Conservation (phyloP, 2,113 vertebrate species). For the Irena cyanogastra region DNA sequence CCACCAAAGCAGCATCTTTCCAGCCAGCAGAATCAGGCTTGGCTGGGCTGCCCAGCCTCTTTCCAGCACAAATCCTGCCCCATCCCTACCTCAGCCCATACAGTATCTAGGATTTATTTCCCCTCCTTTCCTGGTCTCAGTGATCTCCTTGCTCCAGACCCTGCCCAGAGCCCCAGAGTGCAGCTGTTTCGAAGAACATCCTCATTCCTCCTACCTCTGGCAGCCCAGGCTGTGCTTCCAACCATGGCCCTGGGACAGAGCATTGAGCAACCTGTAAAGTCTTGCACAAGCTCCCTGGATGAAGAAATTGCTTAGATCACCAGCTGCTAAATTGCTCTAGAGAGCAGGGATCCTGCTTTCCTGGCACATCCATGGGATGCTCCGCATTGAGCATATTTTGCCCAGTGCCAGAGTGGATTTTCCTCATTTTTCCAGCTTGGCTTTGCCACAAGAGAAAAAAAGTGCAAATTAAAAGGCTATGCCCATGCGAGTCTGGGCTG, state of each 20-base stretch:
- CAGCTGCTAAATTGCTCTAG: not conserved
- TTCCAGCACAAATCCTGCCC: not conserved
- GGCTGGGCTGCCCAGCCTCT: not conserved
- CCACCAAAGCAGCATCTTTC: not conserved
- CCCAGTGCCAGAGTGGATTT: not conserved
- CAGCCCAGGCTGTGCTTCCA: not conserved
- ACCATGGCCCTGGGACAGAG: not conserved
- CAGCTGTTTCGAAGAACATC: not conserved
- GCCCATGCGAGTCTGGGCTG: fast-evolving
- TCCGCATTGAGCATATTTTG: not conserved
- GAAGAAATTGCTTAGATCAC: not conserved
- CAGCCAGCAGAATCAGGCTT: not conserved
- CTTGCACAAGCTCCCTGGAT: conserved; percentile 43
- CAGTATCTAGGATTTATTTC: not conserved
- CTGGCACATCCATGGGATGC: not conserved
- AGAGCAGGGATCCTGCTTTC: not conserved
- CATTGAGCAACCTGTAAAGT: conserved; percentile 11
- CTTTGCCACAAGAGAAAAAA: not conserved
- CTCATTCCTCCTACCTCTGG: not conserved
- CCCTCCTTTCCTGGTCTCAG: not conserved
- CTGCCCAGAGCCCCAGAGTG: not conserved
- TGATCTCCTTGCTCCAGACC: not conserved
- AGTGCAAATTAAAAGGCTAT: not conserved
- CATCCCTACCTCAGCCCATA: not conserved
- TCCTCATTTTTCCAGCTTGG: not conserved